Base-by-base conservation (phyloP, 1,140 invertebrate species). In the Drosophila littoralis region DNA sequence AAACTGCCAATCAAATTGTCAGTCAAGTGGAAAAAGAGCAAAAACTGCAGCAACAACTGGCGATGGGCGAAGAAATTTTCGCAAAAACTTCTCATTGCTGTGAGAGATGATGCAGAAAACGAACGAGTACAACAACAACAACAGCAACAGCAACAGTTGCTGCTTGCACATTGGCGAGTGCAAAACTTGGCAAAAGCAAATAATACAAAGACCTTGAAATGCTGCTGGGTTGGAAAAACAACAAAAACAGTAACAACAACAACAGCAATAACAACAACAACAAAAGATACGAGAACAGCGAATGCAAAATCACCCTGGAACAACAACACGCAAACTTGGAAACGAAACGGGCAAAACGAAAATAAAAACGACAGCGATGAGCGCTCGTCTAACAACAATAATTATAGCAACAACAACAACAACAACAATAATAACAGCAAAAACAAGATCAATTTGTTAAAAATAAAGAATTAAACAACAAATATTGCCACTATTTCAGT, bases 1-100 rank as follows among this genome's bases (percentile, higher is more conserved):
- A 89, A 85, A 81, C 84, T 88, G 84, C 84, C 84, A 88, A 88
- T 88, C 84, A 88, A 88, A 88, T 80, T 88, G 84, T 88, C 84
- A 88, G 84, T 88, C 84, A 88, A 83, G 84, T 88, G 84, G 84
- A 88, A 88, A 28, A 88, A 89, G 84, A 88, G 83, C 79, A 86
- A 86, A 86, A 86, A 86, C 67, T 86, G 76, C 82, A 79, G 76
- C 82, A 79, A 69, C 75, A 84, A 86, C 66, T 70, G 75, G 78
- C 66, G 69, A 51, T 70, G 69, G 65, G 74, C 73, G 50, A 88
- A 89, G 84, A 88, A 88, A 88, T 88, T 88, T 88, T 77, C 74
- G 52, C 68, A 81, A 77, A 75, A 78, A 78, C 83, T 86, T 86
- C 83, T 77, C 79, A 67, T 72, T 81, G 45, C 63, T 59, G 42